Percentiles rank a stretch among this genome's conserved stretches.
Evolutionary conservation across 2,113 vertebrate species (phyloP).

Genomic region (Rattus rattus): DNA sequence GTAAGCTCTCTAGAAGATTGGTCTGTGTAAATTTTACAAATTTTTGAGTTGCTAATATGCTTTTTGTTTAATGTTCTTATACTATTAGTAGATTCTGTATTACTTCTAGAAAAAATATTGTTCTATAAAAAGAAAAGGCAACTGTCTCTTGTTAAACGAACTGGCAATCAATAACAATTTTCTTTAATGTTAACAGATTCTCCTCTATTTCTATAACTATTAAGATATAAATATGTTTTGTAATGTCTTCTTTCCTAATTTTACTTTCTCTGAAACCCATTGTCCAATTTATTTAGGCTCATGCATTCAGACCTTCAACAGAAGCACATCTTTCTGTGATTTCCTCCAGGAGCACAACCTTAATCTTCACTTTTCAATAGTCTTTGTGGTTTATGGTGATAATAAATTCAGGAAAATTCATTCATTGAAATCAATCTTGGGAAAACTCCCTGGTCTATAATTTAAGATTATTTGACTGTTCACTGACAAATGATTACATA

Average conservation of each 20-base stretch:
- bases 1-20: conserved; percentile 73
- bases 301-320: conserved; percentile 29
- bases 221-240: conserved; percentile 73
- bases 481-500: conserved; percentile 81
- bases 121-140: conserved; percentile 60
- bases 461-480: conserved; percentile 85
- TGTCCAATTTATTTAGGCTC: conserved; percentile 58
- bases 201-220: conserved; percentile 71
- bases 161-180: conserved; percentile 73
- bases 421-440: conserved; percentile 73
- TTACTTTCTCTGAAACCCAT: conserved; percentile 65
- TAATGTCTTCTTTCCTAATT: conserved; percentile 74
- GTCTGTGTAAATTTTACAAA: conserved; percentile 75
- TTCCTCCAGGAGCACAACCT: conserved; percentile 75
- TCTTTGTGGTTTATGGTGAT: conserved; percentile 66
- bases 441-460: conserved; percentile 79
- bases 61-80: conserved; percentile 80
- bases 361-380: conserved; percentile 73
- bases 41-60: conserved; percentile 79
- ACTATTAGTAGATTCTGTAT: conserved; percentile 77
- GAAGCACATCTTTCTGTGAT: conserved; percentile 64
- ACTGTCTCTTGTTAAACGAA: conserved; percentile 83
- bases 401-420: conserved; percentile 79
- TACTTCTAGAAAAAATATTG: conserved; percentile 52
- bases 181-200: conserved; percentile 80